Evolutionary conservation across 2,113 vertebrate genomes (phyloP).

Genomic region (Periophthalmus modestus): DNA sequence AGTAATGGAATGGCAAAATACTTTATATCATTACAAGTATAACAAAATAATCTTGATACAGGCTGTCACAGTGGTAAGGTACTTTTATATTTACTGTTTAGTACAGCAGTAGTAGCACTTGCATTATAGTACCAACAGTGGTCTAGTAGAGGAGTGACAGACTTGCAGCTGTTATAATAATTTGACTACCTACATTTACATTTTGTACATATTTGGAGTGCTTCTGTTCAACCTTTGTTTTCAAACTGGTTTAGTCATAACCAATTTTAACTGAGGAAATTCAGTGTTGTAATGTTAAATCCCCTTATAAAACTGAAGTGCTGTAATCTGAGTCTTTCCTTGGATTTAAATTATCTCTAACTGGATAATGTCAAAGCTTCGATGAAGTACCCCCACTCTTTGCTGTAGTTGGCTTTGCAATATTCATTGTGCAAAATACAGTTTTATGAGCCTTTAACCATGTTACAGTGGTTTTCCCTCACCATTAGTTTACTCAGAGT

Average conservation of each 20-base stretch:
- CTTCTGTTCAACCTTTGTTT: too few species aligned
- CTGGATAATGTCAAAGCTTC: slow-evolving; percentile 4
- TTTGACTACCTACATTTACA: neutral
- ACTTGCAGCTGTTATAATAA: too few species aligned
- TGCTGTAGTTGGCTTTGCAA: neutral
- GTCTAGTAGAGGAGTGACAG: too few species aligned
- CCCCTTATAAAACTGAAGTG: neutral
- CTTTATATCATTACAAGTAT: too few species aligned
- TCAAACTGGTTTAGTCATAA: neutral
- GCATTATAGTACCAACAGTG: too few species aligned
- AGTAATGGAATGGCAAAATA: too few species aligned
- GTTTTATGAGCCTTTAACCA: neutral
- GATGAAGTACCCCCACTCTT: neutral
- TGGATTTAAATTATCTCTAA: neutral
- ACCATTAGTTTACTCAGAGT: slow-evolving; percentile 26
- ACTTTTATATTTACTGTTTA: too few species aligned
- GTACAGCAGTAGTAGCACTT: too few species aligned
- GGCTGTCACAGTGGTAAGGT: too few species aligned
- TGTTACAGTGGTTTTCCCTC: slow-evolving; percentile 4
- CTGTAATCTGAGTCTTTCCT: slow-evolving; percentile 3
- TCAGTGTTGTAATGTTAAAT: neutral
- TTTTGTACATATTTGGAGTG: neutral
- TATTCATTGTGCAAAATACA: neutral
- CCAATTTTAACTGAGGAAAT: neutral
- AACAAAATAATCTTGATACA: too few species aligned